phyloP scores from a whole-genome alignment of 2,797 vertebrate genomes.

The Loris lydekkerianus region DNA sequence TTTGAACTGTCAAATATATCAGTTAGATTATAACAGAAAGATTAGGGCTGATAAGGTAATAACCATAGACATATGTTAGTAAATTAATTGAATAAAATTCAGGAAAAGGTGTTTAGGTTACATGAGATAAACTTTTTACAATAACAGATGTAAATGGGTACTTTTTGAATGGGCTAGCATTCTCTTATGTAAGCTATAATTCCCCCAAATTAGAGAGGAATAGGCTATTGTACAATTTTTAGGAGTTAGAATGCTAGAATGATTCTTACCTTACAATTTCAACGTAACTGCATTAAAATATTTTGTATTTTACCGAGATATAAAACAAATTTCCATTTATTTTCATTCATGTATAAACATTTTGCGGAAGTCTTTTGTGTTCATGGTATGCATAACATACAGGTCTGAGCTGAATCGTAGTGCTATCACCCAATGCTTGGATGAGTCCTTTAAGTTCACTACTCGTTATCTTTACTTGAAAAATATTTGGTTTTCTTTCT shows the following conservation, averaged over 20 bases:
- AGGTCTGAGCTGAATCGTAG: constrained; percentile 16
- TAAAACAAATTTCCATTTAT: neutral
- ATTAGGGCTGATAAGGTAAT: neutral
- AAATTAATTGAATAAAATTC: neutral
- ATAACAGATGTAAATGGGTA: neutral
- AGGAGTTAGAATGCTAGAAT: neutral
- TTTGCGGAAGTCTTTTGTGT: constrained; percentile 27
- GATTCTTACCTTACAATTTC: neutral
- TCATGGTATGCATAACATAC: neutral
- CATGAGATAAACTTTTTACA: neutral
- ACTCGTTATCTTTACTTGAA: constrained; percentile 11
- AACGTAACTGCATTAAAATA: constrained; percentile 28
- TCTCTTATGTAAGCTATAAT: neutral
- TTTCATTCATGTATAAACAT: constrained; percentile 1
- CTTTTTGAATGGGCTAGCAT: neutral
- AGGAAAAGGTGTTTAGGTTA: neutral
- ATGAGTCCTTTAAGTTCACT: neutral
- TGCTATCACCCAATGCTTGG: neutral
- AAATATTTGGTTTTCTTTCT: neutral
- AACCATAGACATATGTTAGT: neutral
- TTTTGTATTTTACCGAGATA: constrained; percentile 46
- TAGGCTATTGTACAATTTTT: neutral
- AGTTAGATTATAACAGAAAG: neutral
- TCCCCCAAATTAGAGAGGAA: neutral
- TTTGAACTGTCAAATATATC: neutral